Base-by-base conservation (phyloP, 1,140 invertebrate genomes). In the Anthonomus grandis region DNA sequence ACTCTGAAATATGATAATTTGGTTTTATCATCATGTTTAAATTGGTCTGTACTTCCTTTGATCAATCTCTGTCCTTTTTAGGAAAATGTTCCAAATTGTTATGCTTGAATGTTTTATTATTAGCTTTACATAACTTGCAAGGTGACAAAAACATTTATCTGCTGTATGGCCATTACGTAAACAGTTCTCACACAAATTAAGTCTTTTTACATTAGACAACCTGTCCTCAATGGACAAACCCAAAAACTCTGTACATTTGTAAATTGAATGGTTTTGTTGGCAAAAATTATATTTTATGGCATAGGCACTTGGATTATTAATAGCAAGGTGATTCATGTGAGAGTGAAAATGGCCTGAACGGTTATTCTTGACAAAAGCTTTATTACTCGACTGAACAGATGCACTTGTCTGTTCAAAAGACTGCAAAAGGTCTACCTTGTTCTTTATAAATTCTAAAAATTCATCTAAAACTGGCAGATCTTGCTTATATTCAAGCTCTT, bases 401-500 rank as follows among this genome's bases (percentile, higher is more conserved):
- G n/a, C n/a, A n/a, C n/a, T n/a, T n/a, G n/a, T n/a, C n/a, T 41
- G 38, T 13, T 41, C 38, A 13, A 41, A 17, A 13, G 38, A 41
- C 18, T 41, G 38, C 38, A 41, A 41, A 1, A 41, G 38, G 18
- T 41, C 4, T 12, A 41, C 38, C 38, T 41, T 41, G 3, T 41
- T 3, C 18, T 41, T 41, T 1, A 41, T 17, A 41, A 41, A 41
- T 41, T 41, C 38, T 9, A 41, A 9, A 17, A 41, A 41, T 17
- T 41, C 38, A 41, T 41, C 17, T 41, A 41, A 13, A 17, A 17
- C 17, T 2, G 1, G 38, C 17, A 3, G 17, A 13, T 41, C 38
- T 17, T 12, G 17, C n/a, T 41, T 17, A 17, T 41, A 41, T 3
- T 41, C 38, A 13, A 3, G 17, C 38, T 41, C 38, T 17, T 41